Percentiles rank a stretch among this genome's conserved stretches.
phyloP scores from a whole-genome alignment of 2,113 vertebrate species.

The Paramisgurnus dabryanus region DNA sequence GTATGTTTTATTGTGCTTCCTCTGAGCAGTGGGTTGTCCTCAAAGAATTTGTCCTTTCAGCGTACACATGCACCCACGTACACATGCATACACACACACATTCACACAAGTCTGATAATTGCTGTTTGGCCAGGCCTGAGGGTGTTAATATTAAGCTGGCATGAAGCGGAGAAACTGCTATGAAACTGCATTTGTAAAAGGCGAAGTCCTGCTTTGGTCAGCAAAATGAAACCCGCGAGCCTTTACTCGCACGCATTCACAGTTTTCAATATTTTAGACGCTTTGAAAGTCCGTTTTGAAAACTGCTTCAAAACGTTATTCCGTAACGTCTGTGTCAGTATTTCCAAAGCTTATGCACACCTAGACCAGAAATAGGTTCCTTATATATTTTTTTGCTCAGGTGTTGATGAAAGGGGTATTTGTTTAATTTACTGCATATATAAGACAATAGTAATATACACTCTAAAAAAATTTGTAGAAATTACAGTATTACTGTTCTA shows the following conservation, averaged over 20 bases:
- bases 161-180: constrained; percentile 17
- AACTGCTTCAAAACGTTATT: background rate
- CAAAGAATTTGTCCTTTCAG: constrained; percentile 32
- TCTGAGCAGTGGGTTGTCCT: constrained; percentile 23
- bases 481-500: too few relatives aligned
- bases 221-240: constrained; percentile 35
- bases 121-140: constrained; percentile 32
- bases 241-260: constrained; percentile 11
- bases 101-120: constrained; percentile 17
- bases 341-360: too few relatives aligned
- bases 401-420: too few relatives aligned
- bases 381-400: too few relatives aligned
- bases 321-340: background rate
- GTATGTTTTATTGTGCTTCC: constrained; percentile 9
- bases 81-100: constrained; percentile 5
- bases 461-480: too few relatives aligned
- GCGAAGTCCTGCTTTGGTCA: constrained; percentile 34
- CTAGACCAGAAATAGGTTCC: too few relatives aligned
- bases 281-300: background rate
- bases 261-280: constrained; percentile 1
- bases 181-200: constrained; percentile 43
- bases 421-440: too few relatives aligned
- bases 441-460: too few relatives aligned
- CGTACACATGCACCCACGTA: background rate
- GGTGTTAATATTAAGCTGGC: constrained; percentile 34